These are phyloP conservation scores for Vesta saturnalis DNA, from an alignment of 2,888 invertebrate genomes.

Conservation along the genomic window DNA sequence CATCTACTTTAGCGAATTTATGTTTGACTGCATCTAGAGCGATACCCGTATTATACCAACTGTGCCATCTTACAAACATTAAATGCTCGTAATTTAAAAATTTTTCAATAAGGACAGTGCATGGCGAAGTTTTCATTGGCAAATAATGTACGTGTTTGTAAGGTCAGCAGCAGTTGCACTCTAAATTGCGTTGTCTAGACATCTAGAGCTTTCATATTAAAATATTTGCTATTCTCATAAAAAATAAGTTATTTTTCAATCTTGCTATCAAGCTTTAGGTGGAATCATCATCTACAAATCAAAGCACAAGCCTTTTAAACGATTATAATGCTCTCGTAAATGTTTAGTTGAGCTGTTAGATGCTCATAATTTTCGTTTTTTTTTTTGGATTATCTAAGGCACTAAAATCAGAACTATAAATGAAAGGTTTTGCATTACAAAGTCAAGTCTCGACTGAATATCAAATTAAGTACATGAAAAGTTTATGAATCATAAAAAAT, in stretches of 20 bases:
- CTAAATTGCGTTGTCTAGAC: conserved; percentile 1
- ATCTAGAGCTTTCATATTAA: neutral
- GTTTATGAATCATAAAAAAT: neutral
- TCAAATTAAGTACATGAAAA: neutral
- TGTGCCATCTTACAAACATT: neutral
- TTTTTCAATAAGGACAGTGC: neutral
- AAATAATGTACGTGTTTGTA: neutral
- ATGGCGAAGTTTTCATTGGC: neutral
- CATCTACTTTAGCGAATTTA: too few relatives aligned
- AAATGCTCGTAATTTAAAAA: neutral
- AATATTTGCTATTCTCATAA: neutral
- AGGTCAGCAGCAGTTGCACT: neutral
- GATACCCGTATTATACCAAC: neutral
- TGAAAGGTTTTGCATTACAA: neutral
- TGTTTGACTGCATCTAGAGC: neutral
- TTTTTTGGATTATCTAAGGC: too few relatives aligned
- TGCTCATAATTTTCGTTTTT: neutral
- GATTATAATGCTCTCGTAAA: too few relatives aligned
- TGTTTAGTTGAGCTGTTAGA: too few relatives aligned
- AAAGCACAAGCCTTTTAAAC: too few relatives aligned
- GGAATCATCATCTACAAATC: too few relatives aligned
- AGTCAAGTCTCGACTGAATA: neutral
- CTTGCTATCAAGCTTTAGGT: too few relatives aligned
- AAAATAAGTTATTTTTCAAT: too few relatives aligned
- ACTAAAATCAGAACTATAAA: too few relatives aligned